Percentiles rank a stretch among this genome's conserved stretches.
These are phyloP conservation scores for Dolichotis patagonum DNA, from an alignment of 2,113 vertebrate genomes.

Conservation along the genomic window DNA sequence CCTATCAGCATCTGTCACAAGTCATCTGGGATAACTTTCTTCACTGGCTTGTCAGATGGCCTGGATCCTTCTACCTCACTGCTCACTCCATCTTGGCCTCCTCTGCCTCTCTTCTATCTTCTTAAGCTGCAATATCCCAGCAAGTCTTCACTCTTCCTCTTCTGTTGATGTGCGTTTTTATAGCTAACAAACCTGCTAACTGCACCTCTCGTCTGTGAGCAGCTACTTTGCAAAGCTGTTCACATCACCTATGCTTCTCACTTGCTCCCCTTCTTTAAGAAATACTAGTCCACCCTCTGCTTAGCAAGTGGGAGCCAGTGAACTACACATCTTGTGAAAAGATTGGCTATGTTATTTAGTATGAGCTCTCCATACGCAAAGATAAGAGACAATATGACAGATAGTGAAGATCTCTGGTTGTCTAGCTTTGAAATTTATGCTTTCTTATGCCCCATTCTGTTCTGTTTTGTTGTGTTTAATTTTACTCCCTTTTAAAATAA, in stretches of 20 bases:
- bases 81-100: neutral
- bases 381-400: too few relatives aligned
- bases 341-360: too few relatives aligned
- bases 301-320: too few relatives aligned
- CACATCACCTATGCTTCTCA: neutral
- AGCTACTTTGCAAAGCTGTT: neutral
- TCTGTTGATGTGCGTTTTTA: neutral
- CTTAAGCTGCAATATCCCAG: neutral
- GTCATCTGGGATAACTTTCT: conserved; percentile 28
- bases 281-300: neutral
- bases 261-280: neutral
- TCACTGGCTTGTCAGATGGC: neutral
- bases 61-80: conserved; percentile 31
- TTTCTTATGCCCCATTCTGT: too few relatives aligned
- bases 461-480: too few relatives aligned
- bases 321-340: too few relatives aligned
- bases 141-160: neutral
- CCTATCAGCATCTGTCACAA: conserved; percentile 57
- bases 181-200: neutral
- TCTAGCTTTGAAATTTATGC: too few relatives aligned
- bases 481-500: too few relatives aligned
- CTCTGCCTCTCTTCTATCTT: neutral
- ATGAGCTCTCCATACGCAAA: too few relatives aligned
- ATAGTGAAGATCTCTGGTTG: too few relatives aligned
- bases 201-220: neutral